Conservation (phyloP, 2,888 invertebrate species). For the Branchellion lobata region DNA sequence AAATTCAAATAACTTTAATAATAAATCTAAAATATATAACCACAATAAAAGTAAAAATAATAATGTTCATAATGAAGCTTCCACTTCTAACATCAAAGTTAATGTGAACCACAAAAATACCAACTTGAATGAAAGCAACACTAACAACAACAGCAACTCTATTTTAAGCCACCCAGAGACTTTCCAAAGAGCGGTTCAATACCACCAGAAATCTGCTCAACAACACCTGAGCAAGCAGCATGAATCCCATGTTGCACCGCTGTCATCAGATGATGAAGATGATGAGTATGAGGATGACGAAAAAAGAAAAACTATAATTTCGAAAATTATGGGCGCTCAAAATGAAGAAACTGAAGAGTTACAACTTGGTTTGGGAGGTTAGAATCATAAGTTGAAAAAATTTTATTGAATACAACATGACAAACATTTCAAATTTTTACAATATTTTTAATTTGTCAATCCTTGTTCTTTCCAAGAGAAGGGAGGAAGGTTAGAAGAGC, state of each 20-base stretch:
- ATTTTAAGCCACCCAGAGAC: background rate
- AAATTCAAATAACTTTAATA: too few species aligned
- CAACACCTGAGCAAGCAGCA: background rate
- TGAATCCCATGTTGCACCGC: background rate
- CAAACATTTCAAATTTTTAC: background rate
- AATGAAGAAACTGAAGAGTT: background rate
- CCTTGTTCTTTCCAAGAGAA: too few species aligned
- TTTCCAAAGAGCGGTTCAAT: background rate
- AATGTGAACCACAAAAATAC: too few species aligned
- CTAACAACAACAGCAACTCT: too few species aligned
- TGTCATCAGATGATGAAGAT: slow-evolving; percentile 17
- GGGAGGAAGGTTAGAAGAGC: slow-evolving; percentile 67
- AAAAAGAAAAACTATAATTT: background rate
- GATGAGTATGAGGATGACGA: slow-evolving; percentile 41
- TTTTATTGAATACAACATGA: background rate
- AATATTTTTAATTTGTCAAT: too few species aligned
- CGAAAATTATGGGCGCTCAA: background rate
- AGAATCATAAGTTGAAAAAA: background rate
- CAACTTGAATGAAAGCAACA: too few species aligned
- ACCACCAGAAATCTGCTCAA: background rate
- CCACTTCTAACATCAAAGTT: too few species aligned
- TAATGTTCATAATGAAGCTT: too few species aligned
- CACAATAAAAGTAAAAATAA: too few species aligned
- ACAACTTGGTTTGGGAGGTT: too few species aligned
- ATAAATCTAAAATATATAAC: too few species aligned